These are phyloP conservation scores for Aphodius granarius DNA, from an alignment of 2,888 invertebrate genomes.

Conservation along the genomic window DNA sequence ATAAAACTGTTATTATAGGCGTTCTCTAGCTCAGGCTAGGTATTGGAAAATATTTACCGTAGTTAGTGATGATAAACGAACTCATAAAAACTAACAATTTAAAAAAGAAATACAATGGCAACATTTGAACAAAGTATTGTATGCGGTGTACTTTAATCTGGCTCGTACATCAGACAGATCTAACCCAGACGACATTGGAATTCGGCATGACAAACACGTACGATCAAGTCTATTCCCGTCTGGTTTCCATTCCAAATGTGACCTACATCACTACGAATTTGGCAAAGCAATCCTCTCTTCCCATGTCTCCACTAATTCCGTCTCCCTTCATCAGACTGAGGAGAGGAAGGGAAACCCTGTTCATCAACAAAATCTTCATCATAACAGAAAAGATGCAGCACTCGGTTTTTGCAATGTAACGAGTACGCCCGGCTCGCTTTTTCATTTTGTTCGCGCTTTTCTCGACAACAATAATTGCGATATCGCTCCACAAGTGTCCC, in stretches of 20 bases:
- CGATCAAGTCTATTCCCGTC: not conserved
- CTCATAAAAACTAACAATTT: too few species aligned
- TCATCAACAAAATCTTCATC: not conserved
- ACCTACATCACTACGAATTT: not conserved
- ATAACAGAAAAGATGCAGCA: not conserved
- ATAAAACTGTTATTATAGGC: too few species aligned
- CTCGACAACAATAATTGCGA: not conserved
- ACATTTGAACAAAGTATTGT: too few species aligned
- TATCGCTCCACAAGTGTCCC: not conserved
- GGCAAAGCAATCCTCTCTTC: not conserved
- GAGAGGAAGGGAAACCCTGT: too few species aligned
- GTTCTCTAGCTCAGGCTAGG: too few species aligned
- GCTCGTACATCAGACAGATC: too few species aligned
- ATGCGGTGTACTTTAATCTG: too few species aligned
- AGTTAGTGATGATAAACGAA: too few species aligned
- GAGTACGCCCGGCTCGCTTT: not conserved
- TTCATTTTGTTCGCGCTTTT: not conserved
- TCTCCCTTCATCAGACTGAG: not conserved
- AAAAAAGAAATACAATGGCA: too few species aligned
- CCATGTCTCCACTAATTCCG: not conserved
- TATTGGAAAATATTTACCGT: too few species aligned
- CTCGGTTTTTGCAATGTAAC: not conserved
- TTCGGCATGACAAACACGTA: not conserved
- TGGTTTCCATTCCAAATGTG: not conserved
- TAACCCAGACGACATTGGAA: too few species aligned